Conservation (phyloP, 2,888 invertebrate species). For the Gortyna flavago region DNA sequence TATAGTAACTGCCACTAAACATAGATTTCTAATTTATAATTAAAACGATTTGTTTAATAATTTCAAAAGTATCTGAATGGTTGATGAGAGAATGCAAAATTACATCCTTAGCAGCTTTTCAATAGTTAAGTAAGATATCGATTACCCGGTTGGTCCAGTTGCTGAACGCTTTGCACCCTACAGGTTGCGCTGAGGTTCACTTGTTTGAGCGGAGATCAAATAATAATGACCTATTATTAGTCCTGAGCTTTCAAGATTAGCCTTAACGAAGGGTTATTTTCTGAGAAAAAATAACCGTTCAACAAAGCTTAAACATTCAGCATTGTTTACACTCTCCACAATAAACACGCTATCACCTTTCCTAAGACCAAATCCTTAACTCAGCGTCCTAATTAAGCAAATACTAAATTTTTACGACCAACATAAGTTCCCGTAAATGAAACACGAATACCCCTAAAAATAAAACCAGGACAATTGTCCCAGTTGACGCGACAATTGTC, state of each 20-base stretch:
- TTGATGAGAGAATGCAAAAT: neutral
- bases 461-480: constrained; percentile 68
- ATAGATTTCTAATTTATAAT: neutral
- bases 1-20: neutral
- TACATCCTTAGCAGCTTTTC: constrained; percentile 4
- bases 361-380: constrained; percentile 34
- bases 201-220: no score
- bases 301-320: neutral
- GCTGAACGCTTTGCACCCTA: neutral
- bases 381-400: constrained; percentile 57
- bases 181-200: neutral
- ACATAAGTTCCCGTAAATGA: constrained; percentile 56
- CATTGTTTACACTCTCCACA: constrained; percentile 21
- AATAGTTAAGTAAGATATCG: constrained; percentile 8
- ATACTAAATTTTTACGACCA: constrained; percentile 60
- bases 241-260: neutral
- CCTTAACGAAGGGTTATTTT: neutral
- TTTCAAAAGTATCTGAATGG: neutral
- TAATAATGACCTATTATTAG: neutral
- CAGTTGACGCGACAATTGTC: constrained; percentile 65
- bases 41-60: neutral
- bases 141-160: constrained; percentile 2
- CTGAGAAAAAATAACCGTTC: neutral
- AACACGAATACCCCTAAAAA: constrained; percentile 53
- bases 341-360: constrained; percentile 50